Conservation (phyloP, 2,888 invertebrate genomes). For the Camptogramma bilineatum region DNA sequence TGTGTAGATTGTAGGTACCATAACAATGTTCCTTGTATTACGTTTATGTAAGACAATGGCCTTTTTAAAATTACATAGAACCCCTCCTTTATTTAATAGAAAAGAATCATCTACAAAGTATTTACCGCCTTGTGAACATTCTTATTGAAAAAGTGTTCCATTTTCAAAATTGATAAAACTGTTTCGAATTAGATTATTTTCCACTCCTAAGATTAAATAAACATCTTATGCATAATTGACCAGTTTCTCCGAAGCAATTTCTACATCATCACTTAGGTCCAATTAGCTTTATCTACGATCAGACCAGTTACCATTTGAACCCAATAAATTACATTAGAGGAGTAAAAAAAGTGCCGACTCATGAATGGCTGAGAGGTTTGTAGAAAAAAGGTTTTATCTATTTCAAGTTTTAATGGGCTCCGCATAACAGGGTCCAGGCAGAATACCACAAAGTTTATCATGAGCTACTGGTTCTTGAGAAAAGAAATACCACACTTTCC, state of each 20-base stretch:
- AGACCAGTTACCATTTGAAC: constrained; percentile 29
- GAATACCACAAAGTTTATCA: background rate
- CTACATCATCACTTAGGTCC: constrained; percentile 33
- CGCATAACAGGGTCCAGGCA: constrained; percentile 3
- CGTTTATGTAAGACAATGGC: no score
- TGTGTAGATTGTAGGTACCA: no score
- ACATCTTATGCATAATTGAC: constrained; percentile 10
- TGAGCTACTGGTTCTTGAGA: background rate
- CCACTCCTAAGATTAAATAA: background rate
- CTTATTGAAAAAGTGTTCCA: background rate
- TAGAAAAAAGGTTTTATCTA: constrained; percentile 30
- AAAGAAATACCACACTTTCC: background rate
- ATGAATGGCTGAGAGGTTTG: constrained; percentile 28
- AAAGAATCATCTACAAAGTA: background rate
- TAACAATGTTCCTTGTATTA: background rate
- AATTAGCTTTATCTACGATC: constrained; percentile 38
- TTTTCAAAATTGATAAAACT: background rate
- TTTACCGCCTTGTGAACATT: background rate
- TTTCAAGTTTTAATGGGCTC: constrained; percentile 24
- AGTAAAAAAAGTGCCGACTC: constrained; percentile 34
- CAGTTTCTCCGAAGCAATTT: constrained; percentile 24
- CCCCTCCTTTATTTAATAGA: no score
- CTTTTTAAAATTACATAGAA: no score
- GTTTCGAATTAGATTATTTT: background rate
- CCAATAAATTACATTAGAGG: constrained; percentile 36